Conservation (phyloP, 2,888 invertebrate genomes). For the Pachydiplax longipennis region DNA sequence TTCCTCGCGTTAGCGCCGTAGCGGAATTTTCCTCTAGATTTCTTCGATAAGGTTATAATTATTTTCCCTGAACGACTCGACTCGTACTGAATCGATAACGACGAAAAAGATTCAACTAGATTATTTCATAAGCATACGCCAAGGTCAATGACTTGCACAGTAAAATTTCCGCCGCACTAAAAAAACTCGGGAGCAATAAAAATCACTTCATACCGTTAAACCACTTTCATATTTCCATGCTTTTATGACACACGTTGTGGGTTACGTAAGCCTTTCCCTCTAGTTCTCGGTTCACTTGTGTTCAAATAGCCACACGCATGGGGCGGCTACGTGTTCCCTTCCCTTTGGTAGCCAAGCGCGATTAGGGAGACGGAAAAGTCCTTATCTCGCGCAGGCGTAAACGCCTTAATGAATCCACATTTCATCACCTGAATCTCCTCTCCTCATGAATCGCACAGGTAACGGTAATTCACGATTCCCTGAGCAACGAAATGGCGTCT, state of each 20-base stretch:
- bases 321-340: neutral
- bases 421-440: neutral
- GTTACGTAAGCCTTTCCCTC: neutral
- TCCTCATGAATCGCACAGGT: neutral
- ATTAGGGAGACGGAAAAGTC: neutral
- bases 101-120: no score
- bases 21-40: neutral
- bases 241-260: neutral
- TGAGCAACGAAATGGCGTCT: neutral
- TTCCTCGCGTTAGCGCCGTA: neutral
- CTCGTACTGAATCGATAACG: no score
- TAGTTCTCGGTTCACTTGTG: neutral
- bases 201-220: neutral
- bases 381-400: neutral
- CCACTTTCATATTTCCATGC: neutral
- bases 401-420: neutral
- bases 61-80: no score
- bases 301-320: neutral
- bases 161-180: no score
- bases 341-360: neutral
- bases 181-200: neutral
- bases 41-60: neutral
- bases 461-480: neutral
- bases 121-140: no score
- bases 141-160: no score